Base-by-base conservation (phyloP, 1,140 invertebrate species). In the Sarcophaga peregrina region DNA sequence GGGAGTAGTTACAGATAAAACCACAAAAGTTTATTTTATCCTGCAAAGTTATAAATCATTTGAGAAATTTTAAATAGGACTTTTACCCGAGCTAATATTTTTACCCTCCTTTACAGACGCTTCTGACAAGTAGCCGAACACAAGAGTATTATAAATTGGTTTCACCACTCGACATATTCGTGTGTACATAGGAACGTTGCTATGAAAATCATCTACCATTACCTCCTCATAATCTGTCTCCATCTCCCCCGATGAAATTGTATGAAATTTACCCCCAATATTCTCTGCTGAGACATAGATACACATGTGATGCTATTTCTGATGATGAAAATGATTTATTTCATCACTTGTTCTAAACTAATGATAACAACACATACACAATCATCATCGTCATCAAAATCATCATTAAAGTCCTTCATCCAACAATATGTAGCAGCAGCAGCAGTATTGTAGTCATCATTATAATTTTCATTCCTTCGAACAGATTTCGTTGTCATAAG, bases 271-370 rank as follows among this genome's bases (percentile, higher is more conserved):
- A n/a, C 58, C 20, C 20, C 15, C 20, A 15, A 8, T 13, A 15
- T 62, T 62, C 15, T 17, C 15, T 17, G 15, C 20, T 15, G 15
- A n/a, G n/a, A n/a, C 58, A 62, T n/a, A 17, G 1, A 62, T 62
- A n/a, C 47, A 48, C 13, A 17, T 47, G 9, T 76, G 74, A 76
- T 25, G 46, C 5, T 76, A 46, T 48, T 47, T 11, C 74, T 76
- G 73, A 11, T 73, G 73, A 37, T 76, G 74, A 76, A 76, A 76
- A 76, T 76, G 74, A 76, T 76, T 76, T 76, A 76, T 76, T 76
- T 76, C 74, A 48, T 76, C 74, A 76, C 74, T 76, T 76, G 74
- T 48, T 76, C 47, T 76, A 76, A 37, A 76, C 46, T 76, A 76
- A 76, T 76, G 74, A 76, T 76, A 76, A 76, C 74, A 76, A 48